Evolutionary conservation across 2,888 invertebrate species (phyloP), one percentile per base, ranked within the genome.

Genomic region (Aplocera efformata): DNA sequence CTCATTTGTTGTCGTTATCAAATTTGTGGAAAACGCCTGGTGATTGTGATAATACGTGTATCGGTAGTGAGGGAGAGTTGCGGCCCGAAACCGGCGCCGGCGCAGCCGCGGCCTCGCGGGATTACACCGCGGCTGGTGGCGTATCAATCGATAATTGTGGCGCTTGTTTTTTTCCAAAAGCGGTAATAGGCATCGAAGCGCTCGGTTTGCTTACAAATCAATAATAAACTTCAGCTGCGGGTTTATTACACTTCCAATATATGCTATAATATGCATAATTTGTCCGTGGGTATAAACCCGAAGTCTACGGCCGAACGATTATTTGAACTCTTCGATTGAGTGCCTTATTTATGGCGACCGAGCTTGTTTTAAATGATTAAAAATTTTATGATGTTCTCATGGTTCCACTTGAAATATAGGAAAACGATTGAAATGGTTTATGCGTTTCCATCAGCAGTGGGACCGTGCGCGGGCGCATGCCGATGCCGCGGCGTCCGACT

Each of bases 311-410:
- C 48, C 48, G 49, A 45, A 43, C 55, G 48, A 48, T 52, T 50
- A 52, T 55, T 54, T 52, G 46, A 52, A 55, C 46, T 50, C 50
- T 52, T 52, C 48, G 50, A 55, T 55, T 47, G 55, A 55, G 50
- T 45, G 55, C 47, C 48, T 55, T 55, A 52, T 55, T 55, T 55
- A 55, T 55, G 50, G 48, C 50, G 50, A 55, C 50, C 40, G 44
- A 52, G 55, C 55, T 52, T 55, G 55, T 55, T 55, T 55, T 50
- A 50, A 55, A 55, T 55, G 48, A 55, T 57, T 53, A 52, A 53
- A 55, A 47, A 48, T 55, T 55, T 55, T 54, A 53, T 44, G 50
- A 51, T 46, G 47, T 53, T 55, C 51, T 52, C 53, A 53, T 42
- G 31, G 26, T 47, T 52, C 45, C 39, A 42, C 32, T 50, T 36